Evolutionary conservation across 1,140 invertebrate species (phyloP), one percentile per base, ranked within the genome.

Genomic region (Andricus grossulariae): DNA sequence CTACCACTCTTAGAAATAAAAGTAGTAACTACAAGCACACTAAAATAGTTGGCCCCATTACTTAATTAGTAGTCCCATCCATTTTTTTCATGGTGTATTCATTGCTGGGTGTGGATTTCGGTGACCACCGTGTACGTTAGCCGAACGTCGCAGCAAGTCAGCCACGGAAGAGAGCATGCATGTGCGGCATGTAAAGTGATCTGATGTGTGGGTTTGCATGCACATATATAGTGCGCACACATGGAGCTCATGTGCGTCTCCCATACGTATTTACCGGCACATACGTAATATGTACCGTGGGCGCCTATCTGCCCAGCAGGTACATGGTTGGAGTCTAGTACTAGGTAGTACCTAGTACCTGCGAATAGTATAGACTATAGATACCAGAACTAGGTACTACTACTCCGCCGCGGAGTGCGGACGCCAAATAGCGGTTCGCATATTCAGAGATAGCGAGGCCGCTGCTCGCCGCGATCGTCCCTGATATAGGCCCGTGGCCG

Each of bases 341-440:
- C 79, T 80, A 80, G 82, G 81, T 86, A 86, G 86, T 88, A 88
- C 88, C 87, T 88, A 83, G 85, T 89, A 90, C 89, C 88, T 87
- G 85, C 86, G 90, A 90, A 90, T 90, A 89, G 87, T 85, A 85
- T 83, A 85, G 86, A 86, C 7, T 45, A 45, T 11, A 45, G 39
- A 11, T 45, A 45, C 8, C 10, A 45, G 39, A 45, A 45, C 87
- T 89, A 87, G 88, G 85, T 88, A 87, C 85, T 81, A 81, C 81
- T 81, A 80, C 73, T 25, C n/a, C 72, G 75, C 78, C 81, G 73
- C 16, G 75, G 80, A 82, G 79, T 78, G 83, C 82, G 87, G 86
- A 90, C 85, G 85, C 87, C 87, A 87, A 91, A 91, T 91, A 91
- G 90, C 87, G 89, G 86, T 88, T 87, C 88, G 87, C 89, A 89